These are phyloP conservation scores for Monochamus saltuarius DNA, from an alignment of 1,140 invertebrate genomes.

Conservation along the genomic window DNA sequence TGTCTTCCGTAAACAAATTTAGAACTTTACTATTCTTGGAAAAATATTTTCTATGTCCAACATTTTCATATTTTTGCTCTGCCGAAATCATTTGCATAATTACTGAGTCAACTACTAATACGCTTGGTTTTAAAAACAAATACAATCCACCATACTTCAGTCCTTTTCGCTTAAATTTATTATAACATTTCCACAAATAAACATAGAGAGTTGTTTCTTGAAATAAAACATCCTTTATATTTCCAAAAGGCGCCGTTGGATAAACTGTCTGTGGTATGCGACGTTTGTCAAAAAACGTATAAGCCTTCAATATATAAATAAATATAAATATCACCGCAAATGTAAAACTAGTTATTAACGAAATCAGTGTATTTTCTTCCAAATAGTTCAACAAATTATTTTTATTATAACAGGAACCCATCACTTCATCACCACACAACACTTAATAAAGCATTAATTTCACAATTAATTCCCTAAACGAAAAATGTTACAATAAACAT, in stretches of 20 bases:
- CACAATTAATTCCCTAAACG: too few species aligned
- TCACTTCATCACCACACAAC: neutral
- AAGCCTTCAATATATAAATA: constrained; percentile 26
- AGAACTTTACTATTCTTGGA: constrained; percentile 3
- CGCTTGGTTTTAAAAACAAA: constrained; percentile 29
- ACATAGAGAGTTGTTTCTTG: constrained; percentile 30
- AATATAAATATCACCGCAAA: constrained; percentile 28
- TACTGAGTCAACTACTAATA: constrained; percentile 22
- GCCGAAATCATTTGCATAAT: constrained; percentile 22
- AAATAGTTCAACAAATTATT: constrained; percentile 19
- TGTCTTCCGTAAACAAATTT: constrained; percentile 26
- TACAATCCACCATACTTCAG: constrained; percentile 33
- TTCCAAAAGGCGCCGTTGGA: constrained; percentile 32
- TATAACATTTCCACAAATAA: constrained; percentile 35
- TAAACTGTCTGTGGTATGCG: constrained; percentile 8
- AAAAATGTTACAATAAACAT: too few species aligned
- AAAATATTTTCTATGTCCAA: constrained; percentile 18
- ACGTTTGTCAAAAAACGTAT: constrained; percentile 34
- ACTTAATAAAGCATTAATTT: too few species aligned
- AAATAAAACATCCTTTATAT: constrained; percentile 30
- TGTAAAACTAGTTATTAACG: constrained; percentile 28
- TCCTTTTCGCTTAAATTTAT: constrained; percentile 31
- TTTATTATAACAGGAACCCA: neutral
- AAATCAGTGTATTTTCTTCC: constrained; percentile 28
- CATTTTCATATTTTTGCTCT: constrained; percentile 26